phyloP scores from a whole-genome alignment of 2,113 vertebrate genomes.

The Saguinus imperator region DNA sequence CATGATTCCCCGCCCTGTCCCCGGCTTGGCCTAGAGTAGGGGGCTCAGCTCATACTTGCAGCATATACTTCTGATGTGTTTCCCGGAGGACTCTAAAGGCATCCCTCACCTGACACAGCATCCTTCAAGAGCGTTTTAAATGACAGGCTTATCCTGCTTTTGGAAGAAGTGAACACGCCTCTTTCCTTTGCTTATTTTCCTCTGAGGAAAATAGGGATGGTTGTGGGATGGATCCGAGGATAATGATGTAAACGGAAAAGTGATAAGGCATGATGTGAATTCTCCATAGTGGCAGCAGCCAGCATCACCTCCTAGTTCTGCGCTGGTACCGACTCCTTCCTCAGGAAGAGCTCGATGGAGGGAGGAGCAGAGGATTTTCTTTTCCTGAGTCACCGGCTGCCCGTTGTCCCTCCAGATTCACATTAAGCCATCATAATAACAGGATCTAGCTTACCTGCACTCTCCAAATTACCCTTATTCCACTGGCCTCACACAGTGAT shows the following conservation, averaged over 20 bases:
- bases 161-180: background rate
- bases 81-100: background rate
- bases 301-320: rapidly evolving
- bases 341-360: background rate
- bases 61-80: background rate
- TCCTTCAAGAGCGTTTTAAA: background rate
- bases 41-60: rapidly evolving
- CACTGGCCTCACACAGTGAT: constrained; percentile 63
- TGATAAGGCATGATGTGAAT: background rate
- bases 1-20: background rate
- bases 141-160: rapidly evolving
- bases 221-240: background rate
- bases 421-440: constrained; percentile 56
- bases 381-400: background rate
- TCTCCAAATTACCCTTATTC: constrained; percentile 62
- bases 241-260: background rate
- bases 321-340: background rate
- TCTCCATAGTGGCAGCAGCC: background rate
- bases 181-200: background rate
- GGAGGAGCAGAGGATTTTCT: background rate
- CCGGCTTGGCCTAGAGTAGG: background rate
- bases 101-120: too few relatives aligned
- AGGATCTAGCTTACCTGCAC: constrained; percentile 29
- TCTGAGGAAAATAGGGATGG: background rate
- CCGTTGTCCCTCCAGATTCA: background rate